Evolutionary conservation across 1,140 invertebrate genomes (phyloP).

Genomic region (Drosophila mojavensis): DNA sequence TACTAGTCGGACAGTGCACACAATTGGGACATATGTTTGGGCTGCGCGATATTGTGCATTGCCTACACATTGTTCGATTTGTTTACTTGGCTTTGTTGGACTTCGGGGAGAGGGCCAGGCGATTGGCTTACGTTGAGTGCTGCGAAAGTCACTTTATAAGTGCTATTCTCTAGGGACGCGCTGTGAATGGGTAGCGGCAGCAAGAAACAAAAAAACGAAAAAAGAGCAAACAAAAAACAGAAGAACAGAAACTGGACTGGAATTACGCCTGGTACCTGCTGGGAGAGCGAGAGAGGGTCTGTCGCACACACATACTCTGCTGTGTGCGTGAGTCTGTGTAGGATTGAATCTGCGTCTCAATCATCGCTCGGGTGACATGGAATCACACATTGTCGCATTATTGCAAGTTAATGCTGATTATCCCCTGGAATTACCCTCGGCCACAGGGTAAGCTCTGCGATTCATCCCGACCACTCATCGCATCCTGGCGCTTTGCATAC

Average conservation of each 20-base stretch:
- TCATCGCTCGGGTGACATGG: slow-evolving; percentile 62
- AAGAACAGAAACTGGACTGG: slow-evolving; percentile 12
- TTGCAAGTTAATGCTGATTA: slow-evolving; percentile 59
- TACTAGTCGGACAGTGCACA: slow-evolving; percentile 59
- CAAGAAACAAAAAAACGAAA: neutral
- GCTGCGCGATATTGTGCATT: slow-evolving; percentile 49
- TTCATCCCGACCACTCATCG: neutral
- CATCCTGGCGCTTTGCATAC: slow-evolving; percentile 14
- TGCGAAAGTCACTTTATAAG: slow-evolving; percentile 79
- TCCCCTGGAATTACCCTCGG: slow-evolving; percentile 53
- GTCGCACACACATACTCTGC: too few species aligned
- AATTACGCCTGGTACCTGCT: slow-evolving; percentile 3
- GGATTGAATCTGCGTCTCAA: slow-evolving; percentile 60
- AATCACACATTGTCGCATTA: slow-evolving; percentile 71
- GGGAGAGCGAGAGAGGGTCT: neutral
- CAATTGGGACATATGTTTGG: slow-evolving; percentile 79
- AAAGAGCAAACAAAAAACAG: neutral
- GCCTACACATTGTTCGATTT: slow-evolving; percentile 41
- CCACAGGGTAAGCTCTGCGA: slow-evolving; percentile 37
- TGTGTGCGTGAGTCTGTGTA: neutral
- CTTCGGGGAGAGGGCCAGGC: slow-evolving; percentile 34
- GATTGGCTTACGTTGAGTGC: slow-evolving; percentile 65
- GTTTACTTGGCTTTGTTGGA: slow-evolving; percentile 38
- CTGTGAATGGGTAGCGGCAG: slow-evolving; percentile 9
- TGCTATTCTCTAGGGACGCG: slow-evolving; percentile 63